These are phyloP conservation scores for Pantherophis guttatus DNA, from an alignment of 2,113 vertebrate genomes.

Conservation along the genomic window DNA sequence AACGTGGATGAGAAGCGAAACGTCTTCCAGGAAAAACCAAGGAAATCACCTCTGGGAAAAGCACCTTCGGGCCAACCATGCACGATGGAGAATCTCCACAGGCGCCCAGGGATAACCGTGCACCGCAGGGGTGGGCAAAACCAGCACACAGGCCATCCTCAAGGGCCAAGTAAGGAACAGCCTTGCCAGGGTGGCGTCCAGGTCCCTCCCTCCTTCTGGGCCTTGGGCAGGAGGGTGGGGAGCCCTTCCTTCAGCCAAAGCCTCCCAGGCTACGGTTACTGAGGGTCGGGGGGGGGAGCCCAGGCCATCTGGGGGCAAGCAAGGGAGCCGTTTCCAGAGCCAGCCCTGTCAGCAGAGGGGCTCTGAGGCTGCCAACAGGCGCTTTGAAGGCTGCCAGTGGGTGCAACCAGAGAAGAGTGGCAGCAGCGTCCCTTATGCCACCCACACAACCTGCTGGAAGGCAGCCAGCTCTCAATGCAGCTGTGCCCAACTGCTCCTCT, in stretches of 20 bases:
- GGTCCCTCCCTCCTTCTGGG: slow-evolving; percentile 42
- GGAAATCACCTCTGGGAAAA: not conserved
- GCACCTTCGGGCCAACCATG: not conserved
- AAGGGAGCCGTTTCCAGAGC: slow-evolving; percentile 58
- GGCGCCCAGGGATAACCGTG: not conserved
- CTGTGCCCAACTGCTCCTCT: slow-evolving; percentile 64
- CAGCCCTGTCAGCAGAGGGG: slow-evolving; percentile 18
- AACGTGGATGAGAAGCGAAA: not conserved
- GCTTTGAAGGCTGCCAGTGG: slow-evolving; percentile 62
- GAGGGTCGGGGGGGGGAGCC: slow-evolving; percentile 73
- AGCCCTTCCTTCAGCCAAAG: slow-evolving; percentile 65
- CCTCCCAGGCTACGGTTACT: slow-evolving; percentile 66
- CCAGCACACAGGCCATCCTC: slow-evolving; percentile 24
- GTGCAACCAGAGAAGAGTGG: slow-evolving; percentile 62
- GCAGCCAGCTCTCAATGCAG: slow-evolving; percentile 67
- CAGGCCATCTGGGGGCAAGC: slow-evolving; percentile 66
- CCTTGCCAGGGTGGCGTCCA: not conserved
- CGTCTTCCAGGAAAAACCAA: not conserved
- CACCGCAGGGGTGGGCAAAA: accelerated
- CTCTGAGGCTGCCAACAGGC: slow-evolving; percentile 43
- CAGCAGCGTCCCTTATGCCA: slow-evolving; percentile 59
- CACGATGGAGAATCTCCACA: not conserved
- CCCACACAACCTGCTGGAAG: slow-evolving; percentile 66
- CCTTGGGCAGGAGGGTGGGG: slow-evolving; percentile 33
- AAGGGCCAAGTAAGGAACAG: slow-evolving; percentile 49